Conservation (phyloP, 2,888 invertebrate species). For the Tachina lurida region DNA sequence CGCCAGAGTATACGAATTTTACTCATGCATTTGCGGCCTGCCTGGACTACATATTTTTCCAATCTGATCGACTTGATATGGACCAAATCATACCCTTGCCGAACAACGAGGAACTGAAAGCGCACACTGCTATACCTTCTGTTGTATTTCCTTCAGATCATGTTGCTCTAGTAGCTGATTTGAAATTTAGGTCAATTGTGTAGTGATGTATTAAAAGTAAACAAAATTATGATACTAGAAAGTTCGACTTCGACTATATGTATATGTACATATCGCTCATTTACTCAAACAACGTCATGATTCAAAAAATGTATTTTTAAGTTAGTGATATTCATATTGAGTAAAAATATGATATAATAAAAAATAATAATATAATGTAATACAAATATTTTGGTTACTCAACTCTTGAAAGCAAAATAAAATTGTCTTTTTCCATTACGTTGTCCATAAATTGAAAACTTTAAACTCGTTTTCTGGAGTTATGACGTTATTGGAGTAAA, state of each 20-base stretch:
- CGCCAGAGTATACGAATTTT: slow-evolving; percentile 92
- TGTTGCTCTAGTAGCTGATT: slow-evolving; percentile 92
- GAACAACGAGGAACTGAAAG: slow-evolving; percentile 88
- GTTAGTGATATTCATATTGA: too few relatives aligned
- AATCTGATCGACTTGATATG: slow-evolving; percentile 86
- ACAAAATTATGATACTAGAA: slow-evolving; percentile 15
- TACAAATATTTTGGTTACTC: too few relatives aligned
- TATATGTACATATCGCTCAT: too few relatives aligned
- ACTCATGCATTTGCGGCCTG: slow-evolving; percentile 92
- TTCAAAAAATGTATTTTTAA: too few relatives aligned
- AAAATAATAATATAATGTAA: too few relatives aligned
- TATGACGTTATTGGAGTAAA: too few relatives aligned
- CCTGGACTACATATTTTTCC: slow-evolving; percentile 95
- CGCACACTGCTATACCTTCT: slow-evolving; percentile 92
- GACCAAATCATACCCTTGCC: slow-evolving; percentile 92
- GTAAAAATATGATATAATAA: too few relatives aligned
- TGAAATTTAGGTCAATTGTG: slow-evolving; percentile 82
- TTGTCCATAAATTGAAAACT: too few relatives aligned
- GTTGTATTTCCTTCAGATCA: slow-evolving; percentile 97
- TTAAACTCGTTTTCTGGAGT: too few relatives aligned
- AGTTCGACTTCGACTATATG: slow-evolving; percentile 29
- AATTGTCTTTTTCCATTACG: too few relatives aligned
- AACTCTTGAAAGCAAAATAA: too few relatives aligned
- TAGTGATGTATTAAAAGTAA: slow-evolving; percentile 8
- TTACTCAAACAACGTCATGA: too few relatives aligned